Evolutionary conservation across 2,797 vertebrate species (phyloP).

Genomic region (Pipistrellus pygmaeus): DNA sequence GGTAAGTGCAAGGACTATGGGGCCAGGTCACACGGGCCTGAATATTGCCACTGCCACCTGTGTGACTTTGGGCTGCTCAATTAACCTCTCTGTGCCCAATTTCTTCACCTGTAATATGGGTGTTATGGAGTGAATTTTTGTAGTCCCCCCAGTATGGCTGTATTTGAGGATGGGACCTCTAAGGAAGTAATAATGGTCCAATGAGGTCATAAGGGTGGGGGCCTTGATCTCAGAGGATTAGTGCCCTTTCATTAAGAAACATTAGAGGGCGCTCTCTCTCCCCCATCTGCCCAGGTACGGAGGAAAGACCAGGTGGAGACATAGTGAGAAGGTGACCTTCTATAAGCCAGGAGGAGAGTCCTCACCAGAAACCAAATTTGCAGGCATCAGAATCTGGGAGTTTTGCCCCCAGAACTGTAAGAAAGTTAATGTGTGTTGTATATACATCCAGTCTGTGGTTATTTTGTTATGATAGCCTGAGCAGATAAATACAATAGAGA

Average conservation of each 20-base stretch:
- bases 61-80: not conserved
- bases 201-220: no score
- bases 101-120: not conserved
- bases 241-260: not conserved
- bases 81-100: not conserved
- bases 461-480: not conserved
- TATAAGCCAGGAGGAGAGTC: not conserved
- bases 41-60: not conserved
- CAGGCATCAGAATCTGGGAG: not conserved
- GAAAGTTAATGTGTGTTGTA: not conserved
- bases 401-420: not conserved
- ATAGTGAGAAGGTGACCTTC: accelerated
- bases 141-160: not conserved
- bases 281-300: not conserved
- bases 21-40: not conserved
- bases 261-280: not conserved
- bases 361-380: not conserved
- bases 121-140: not conserved
- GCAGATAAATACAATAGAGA: not conserved
- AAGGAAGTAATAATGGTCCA: not conserved
- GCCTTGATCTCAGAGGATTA: not conserved
- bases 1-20: no score
- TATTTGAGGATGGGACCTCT: not conserved
- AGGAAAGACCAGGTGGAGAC: not conserved
- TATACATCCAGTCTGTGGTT: not conserved